phyloP scores from a whole-genome alignment of 2,888 invertebrate genomes.

The Quadriops clusia region DNA sequence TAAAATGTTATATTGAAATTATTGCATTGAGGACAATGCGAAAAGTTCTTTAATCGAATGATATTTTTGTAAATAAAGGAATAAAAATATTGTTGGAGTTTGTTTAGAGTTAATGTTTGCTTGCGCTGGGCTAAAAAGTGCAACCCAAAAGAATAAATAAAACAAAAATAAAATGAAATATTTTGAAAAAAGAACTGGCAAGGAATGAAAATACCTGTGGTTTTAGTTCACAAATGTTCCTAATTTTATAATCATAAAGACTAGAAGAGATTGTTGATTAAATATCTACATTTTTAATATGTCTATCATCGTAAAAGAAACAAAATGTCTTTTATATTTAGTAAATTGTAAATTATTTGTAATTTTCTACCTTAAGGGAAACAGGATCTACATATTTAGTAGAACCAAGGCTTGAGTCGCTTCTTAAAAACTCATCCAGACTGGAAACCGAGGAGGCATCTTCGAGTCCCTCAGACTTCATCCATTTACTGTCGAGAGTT shows the following conservation, averaged over 20 bases:
- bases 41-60: too few relatives aligned
- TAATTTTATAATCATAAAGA: slow-evolving; percentile 2
- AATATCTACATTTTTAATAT: background rate
- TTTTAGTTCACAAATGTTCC: too few relatives aligned
- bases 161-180: too few relatives aligned
- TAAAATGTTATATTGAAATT: too few relatives aligned
- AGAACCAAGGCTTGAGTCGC: slow-evolving; percentile 30
- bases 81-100: too few relatives aligned
- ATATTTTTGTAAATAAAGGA: too few relatives aligned
- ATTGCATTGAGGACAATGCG: too few relatives aligned
- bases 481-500: slow-evolving; percentile 30
- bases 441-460: slow-evolving; percentile 32
- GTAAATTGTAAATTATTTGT: slow-evolving; percentile 13
- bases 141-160: too few relatives aligned
- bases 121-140: too few relatives aligned
- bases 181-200: too few relatives aligned
- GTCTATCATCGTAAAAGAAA: slow-evolving; percentile 6
- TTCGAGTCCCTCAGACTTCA: slow-evolving; percentile 18
- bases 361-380: slow-evolving; percentile 33
- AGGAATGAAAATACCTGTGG: too few relatives aligned
- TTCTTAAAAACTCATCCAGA: slow-evolving; percentile 33
- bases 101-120: too few relatives aligned
- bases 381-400: slow-evolving; percentile 32
- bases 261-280: background rate
- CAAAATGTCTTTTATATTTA: background rate